Evolutionary conservation across 2,113 vertebrate genomes (phyloP), one percentile per base, ranked within the genome.

Genomic region (Ovis aries): DNA sequence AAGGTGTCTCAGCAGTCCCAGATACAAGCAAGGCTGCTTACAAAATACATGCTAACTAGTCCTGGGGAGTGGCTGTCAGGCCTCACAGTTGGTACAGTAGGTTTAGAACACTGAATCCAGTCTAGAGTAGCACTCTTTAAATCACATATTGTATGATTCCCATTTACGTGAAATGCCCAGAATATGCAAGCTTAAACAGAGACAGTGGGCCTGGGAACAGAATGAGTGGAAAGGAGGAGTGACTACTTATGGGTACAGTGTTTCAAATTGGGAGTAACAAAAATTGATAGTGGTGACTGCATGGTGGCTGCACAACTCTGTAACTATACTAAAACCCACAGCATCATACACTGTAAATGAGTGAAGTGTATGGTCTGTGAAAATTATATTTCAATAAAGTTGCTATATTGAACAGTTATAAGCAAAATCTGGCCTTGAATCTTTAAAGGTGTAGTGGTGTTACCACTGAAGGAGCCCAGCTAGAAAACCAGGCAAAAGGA

Each of bases 21-120:
- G 25, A 98, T 29, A 85, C 5, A 21, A 98, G 84, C 86, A 94
- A 96, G 94, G 53, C 90, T 33, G 27, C 81, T 43, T 94, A 16
- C 52, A 50, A 97, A 94, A 57, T 15, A 16, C 33, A 43, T 85
- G 52, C 33, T 94, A 64, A 53, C 33, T 12, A 87, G 82, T 57
- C 21, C 85, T n/a, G 3, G 33, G n/a, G 27, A 89, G 83, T 36
- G 88, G 78, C 52, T 36, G 14, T 57, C 27, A 81, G 8, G 36
- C 29, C 36, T 62, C 91, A 92, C 2, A 57, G 83, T 36, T 88
- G 59, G 52, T 31, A 36, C 6, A 33, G n/a, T n/a, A n/a, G 15
- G 29, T 60, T 27, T 33, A 62, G 48, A 94, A 13, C n/a, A 11
- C 33, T 12, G 6, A 94, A 62, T 80, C 10, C 9, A 52, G 5